These are phyloP conservation scores for Chlorops oryzae DNA, from an alignment of 1,140 invertebrate genomes.

Conservation along the genomic window DNA sequence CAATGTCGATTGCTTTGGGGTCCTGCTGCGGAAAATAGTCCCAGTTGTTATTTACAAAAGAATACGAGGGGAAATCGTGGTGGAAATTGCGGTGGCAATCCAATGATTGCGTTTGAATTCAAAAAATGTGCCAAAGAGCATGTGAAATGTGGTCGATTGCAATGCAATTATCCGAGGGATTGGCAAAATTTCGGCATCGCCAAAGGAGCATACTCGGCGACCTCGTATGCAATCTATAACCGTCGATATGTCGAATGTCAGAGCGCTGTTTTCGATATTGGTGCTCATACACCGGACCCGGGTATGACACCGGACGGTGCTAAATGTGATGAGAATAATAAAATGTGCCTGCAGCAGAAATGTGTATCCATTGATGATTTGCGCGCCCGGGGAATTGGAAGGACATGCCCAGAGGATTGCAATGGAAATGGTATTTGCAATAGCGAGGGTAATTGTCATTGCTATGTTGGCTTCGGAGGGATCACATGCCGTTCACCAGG, in stretches of 20 bases:
- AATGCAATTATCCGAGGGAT: slow-evolving; percentile 90
- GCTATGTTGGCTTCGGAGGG: slow-evolving; percentile 80
- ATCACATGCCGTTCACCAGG: slow-evolving; percentile 81
- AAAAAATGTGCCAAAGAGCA: slow-evolving; percentile 74
- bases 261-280: slow-evolving; percentile 84
- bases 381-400: slow-evolving; percentile 47
- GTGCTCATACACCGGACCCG: slow-evolving; percentile 87
- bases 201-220: slow-evolving; percentile 72
- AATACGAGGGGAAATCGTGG: slow-evolving; percentile 77
- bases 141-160: slow-evolving; percentile 85
- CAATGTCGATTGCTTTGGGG: slow-evolving; percentile 96
- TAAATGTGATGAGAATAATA: slow-evolving; percentile 82
- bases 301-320: slow-evolving; percentile 93
- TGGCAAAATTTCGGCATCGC: slow-evolving; percentile 95
- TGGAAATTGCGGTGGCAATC: slow-evolving; percentile 93
- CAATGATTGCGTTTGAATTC: slow-evolving; percentile 63
- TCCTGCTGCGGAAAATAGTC: slow-evolving; percentile 77
- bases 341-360: slow-evolving; percentile 91
- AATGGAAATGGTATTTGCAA: slow-evolving; percentile 90
- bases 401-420: slow-evolving; percentile 73
- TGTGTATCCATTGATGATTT: slow-evolving; percentile 71
- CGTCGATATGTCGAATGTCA: slow-evolving; percentile 74
- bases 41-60: slow-evolving; percentile 79
- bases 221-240: slow-evolving; percentile 72
- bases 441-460: slow-evolving; percentile 87